Evolutionary conservation across 2,113 vertebrate species (phyloP).

Genomic region (Heliornis fulica): DNA sequence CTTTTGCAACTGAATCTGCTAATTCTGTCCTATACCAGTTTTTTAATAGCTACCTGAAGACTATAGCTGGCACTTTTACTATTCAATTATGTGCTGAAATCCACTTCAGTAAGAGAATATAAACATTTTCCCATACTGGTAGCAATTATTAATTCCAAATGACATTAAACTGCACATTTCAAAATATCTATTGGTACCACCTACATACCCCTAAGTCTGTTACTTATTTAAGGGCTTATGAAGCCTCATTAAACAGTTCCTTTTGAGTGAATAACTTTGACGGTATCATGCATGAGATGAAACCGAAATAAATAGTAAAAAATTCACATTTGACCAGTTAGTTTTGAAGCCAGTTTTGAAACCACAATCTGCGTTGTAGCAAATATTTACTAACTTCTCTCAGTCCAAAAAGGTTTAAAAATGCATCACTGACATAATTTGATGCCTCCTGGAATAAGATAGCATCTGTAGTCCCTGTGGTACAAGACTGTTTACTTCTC

Average conservation of each 20-base stretch:
- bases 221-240: not conserved
- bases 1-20: not conserved
- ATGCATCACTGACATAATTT: not conserved
- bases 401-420: not conserved
- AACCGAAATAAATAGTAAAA: not conserved
- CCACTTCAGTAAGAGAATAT: not conserved
- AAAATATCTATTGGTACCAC: not conserved
- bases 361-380: not conserved
- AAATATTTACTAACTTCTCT: not conserved
- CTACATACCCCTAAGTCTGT: not conserved
- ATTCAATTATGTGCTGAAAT: not conserved
- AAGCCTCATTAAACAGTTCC: not conserved
- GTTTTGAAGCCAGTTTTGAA: not conserved
- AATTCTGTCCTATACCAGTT: not conserved
- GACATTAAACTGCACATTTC: not conserved
- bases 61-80: not conserved
- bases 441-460: not conserved
- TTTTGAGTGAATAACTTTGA: not conserved
- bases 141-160: not conserved
- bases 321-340: not conserved
- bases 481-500: not conserved
- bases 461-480: not conserved
- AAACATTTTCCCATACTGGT: not conserved
- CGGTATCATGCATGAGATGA: not conserved
- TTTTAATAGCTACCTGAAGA: slow-evolving; percentile 8